Conservation (phyloP, 2,888 invertebrate genomes). For the Paralinhomoeus sp. region DNA sequence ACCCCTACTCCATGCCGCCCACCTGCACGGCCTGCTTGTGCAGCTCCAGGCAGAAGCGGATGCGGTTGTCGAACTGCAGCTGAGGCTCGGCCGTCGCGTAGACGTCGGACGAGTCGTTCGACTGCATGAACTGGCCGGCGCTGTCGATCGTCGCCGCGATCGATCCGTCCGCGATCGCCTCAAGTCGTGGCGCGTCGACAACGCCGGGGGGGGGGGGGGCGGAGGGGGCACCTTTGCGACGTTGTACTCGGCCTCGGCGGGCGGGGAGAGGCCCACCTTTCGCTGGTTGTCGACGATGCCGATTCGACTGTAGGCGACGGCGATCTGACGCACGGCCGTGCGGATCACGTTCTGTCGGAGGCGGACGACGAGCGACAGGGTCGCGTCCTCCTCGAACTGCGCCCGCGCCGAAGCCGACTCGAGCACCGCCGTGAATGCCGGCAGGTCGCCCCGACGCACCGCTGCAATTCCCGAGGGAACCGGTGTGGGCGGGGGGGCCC, state of each 20-base stretch:
- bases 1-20: no score
- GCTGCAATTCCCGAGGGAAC: no score
- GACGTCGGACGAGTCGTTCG: slow-evolving; percentile 84
- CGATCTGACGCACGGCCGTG: slow-evolving; percentile 46
- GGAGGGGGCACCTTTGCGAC: slow-evolving; percentile 51
- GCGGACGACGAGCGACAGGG: slow-evolving; percentile 78
- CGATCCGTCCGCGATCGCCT: slow-evolving; percentile 70
- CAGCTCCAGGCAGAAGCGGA: slow-evolving; percentile 83
- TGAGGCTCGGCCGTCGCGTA: slow-evolving; percentile 57
- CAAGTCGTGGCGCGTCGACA: no score
- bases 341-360: slow-evolving; percentile 95
- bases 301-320: slow-evolving; percentile 80
- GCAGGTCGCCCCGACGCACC: slow-evolving; percentile 77
- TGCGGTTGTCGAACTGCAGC: slow-evolving; percentile 46
- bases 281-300: slow-evolving; percentile 79
- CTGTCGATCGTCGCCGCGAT: slow-evolving; percentile 92
- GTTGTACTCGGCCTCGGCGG: slow-evolving; percentile 91
- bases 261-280: slow-evolving; percentile 69
- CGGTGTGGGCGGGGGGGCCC: no score
- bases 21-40: slow-evolving; percentile 85
- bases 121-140: slow-evolving; percentile 75
- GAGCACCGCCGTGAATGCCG: slow-evolving; percentile 69
- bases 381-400: slow-evolving; percentile 65
- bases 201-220: no score
- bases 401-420: slow-evolving; percentile 38